phyloP scores from a whole-genome alignment of 2,113 vertebrate genomes.

The Geococcyx californianus region DNA sequence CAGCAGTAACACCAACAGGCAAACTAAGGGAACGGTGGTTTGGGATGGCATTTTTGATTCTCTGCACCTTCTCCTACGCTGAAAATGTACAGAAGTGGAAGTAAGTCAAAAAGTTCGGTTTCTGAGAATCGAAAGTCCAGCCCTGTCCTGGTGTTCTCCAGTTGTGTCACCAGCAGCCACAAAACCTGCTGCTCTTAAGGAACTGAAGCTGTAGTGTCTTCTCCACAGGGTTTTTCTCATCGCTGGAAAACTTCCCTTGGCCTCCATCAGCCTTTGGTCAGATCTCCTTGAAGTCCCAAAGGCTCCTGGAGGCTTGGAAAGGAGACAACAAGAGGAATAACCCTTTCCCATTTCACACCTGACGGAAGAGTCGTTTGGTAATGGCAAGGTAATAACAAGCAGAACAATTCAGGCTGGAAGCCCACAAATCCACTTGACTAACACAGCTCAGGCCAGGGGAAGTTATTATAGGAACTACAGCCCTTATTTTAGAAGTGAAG shows the following conservation, averaged over 20 bases:
- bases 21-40: background rate
- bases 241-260: background rate
- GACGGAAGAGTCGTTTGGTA: background rate
- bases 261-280: background rate
- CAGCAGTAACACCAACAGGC: background rate
- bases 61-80: background rate
- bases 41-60: background rate
- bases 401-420: background rate
- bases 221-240: background rate
- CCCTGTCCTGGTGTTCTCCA: background rate
- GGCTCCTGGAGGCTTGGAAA: background rate
- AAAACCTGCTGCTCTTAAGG: background rate
- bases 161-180: background rate
- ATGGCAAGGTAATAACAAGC: background rate
- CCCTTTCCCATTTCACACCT: background rate
- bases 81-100: slow-evolving; percentile 29
- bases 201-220: background rate
- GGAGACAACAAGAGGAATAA: background rate
- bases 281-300: background rate
- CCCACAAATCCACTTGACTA: background rate
- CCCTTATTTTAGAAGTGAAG: slow-evolving; percentile 16
- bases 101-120: background rate
- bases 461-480: background rate
- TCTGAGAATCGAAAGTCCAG: background rate
- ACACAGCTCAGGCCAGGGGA: background rate